Base-by-base conservation (phyloP, 2,113 vertebrate species). In the Hippocampus zosterae region DNA sequence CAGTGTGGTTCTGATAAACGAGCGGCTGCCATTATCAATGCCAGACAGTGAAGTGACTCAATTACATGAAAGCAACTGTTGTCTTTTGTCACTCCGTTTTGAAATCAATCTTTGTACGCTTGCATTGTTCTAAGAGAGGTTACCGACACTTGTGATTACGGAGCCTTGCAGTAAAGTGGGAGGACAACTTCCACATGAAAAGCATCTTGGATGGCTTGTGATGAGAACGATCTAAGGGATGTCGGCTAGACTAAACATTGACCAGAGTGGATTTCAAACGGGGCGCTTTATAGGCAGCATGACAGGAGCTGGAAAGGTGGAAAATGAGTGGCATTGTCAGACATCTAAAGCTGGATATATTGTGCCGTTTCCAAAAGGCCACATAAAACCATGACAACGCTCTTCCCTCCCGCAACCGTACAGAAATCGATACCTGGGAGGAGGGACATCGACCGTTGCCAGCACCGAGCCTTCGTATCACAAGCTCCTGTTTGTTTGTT, bases 201-300 rank as follows among this genome's bases (percentile, higher is more conserved):
- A 72, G 75, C 77, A 77, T 68, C 46, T 55, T 57, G 74, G 69
- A 71, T 50, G 74, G 76, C 83, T 84, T 77, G 80, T 82, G 71
- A 88, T 76, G 74, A 83, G 64, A 87, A 89, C 80, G 88, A 88
- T 89, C 85, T 86, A 81, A 89, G 82, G 80, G 79, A 81, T 75
- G 71, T 84, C 83, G 61, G 75, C 82, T 79, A 90, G 88, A 92
- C 89, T 90, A 91, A 92, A 92, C 90, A 91, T 88, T 86, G 72
- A 73, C 52, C 80, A 70, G 79, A 88, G 84, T 80, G 77, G 83
- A 84, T 85, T 88, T 87, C 84, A 86, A 86, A 88, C 74, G 55
- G 85, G 69, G 77, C 70, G 69, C 84, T 89, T 88, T 82, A 84
- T 70, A 79, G 83, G 40, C 59, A 37, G 57, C 27, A 46, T n/a